Base-by-base conservation (phyloP, 1,140 invertebrate species). In the Tetragonula clypearis region DNA sequence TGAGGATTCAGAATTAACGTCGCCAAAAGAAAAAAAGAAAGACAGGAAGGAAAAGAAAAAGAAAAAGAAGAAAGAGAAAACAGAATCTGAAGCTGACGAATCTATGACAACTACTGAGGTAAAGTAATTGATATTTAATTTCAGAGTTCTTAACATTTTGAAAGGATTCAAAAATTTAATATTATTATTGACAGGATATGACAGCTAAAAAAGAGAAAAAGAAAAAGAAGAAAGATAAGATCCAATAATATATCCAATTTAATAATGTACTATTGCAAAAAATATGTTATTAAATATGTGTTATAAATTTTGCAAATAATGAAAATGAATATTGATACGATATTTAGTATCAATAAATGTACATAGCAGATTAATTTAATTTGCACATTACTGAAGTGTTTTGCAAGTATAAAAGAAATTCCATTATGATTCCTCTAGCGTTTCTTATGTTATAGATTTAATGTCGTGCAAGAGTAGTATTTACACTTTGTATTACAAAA, bases 171-270 rank as follows among this genome's bases (percentile, higher is more conserved):
- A 5, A 75, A 68, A 23, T 41, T 8, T 49, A 35, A 62, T 62
- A 60, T 81, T 74, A 73, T 60, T 78, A 55, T 86, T 66, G 81
- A 56, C 79, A 94, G 92, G 93, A 93, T 84, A 85, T 90, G 41
- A 76, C 90, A 66, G 92, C 89, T 71, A 95, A 96, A 87, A 96
- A 97, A 93, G 96, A 97, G 82, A 97, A 97, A 92, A 97, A 97
- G 94, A 97, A 97, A 93, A 97, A 97, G 94, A 97, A 97, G 91
- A 96, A 97, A 93, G 95, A 96, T 83, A 96, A 97, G 93, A 95
- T 96, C 82, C 95, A 96, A 91, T 35, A 35, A 62, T 62, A 23
- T 3, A 62, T 62, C 11, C n/a, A 71, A 49, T 58, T 19, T 41
- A 56, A 2, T 30, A 23, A 2, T 30, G 26, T 55, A 68, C 60